Evolutionary conservation across 2,113 vertebrate genomes (phyloP).

Genomic region (Psilopogon haemacephalus): DNA sequence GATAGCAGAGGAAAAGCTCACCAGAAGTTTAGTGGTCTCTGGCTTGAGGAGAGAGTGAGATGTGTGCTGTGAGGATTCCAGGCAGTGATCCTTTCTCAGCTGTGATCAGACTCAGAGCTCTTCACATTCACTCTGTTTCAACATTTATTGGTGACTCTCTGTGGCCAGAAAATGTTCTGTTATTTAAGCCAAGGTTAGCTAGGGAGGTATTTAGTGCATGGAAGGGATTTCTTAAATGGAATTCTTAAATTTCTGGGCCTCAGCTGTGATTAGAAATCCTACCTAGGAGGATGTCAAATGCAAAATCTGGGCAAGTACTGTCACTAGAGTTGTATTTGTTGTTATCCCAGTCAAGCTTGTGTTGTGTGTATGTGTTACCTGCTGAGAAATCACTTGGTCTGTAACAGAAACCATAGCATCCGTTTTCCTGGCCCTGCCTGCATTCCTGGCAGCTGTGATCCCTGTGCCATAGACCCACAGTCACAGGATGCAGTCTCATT

Average conservation of each 20-base stretch:
- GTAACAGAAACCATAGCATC: background rate
- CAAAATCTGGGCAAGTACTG: background rate
- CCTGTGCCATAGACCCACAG: background rate
- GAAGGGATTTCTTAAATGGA: background rate
- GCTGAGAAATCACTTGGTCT: too few relatives aligned
- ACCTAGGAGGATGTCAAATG: background rate
- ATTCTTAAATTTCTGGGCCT: background rate
- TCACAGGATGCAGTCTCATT: background rate
- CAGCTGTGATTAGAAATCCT: background rate
- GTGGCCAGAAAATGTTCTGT: background rate
- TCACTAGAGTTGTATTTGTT: background rate
- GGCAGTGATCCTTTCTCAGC: background rate
- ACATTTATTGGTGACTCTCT: background rate
- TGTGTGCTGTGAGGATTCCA: background rate
- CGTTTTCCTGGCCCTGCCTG: background rate
- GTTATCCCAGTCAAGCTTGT: background rate
- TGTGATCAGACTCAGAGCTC: background rate
- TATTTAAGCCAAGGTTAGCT: background rate
- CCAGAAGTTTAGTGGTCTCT: background rate
- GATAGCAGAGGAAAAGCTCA: background rate
- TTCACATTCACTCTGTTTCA: background rate
- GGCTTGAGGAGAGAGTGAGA: background rate
- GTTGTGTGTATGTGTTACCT: background rate
- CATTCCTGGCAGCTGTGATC: background rate
- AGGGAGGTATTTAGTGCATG: background rate